Conservation (phyloP, 35 echinoderm and acorn worm genomes). For the Amphiura filiformis region DNA sequence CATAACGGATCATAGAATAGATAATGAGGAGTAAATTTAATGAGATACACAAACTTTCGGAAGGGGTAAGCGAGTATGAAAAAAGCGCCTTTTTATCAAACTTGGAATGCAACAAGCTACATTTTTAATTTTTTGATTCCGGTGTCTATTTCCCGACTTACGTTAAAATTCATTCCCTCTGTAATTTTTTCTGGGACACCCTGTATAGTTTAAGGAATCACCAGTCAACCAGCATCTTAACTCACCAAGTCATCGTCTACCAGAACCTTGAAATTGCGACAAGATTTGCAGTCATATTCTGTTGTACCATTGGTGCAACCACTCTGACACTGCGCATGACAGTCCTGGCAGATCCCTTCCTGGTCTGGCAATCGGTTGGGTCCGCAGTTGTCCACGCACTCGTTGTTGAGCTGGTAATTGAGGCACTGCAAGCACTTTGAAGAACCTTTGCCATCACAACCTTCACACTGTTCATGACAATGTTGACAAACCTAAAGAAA, state of each 20-base stretch:
- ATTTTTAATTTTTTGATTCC: no score
- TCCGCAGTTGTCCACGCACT: slow-evolving; percentile 41
- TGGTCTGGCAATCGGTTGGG: slow-evolving; percentile 29
- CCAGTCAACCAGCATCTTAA: no score
- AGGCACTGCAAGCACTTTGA: slow-evolving; percentile 39
- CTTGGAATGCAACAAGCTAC: no score
- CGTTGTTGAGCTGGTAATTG: slow-evolving; percentile 16
- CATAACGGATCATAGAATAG: no score
- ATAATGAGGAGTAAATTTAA: no score
- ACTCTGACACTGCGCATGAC: slow-evolving; percentile 22
- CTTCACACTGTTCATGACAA: slow-evolving; percentile 55
- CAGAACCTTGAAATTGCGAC: slow-evolving; percentile 20
- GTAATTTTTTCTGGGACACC: no score
- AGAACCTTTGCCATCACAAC: slow-evolving; percentile 47
- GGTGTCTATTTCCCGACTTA: no score
- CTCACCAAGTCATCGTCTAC: slow-evolving; percentile 14
- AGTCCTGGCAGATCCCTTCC: slow-evolving; percentile 20
- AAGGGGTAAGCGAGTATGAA: no score
- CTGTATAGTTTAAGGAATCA: no score
- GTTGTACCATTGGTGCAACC: slow-evolving; percentile 21
- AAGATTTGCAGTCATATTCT: slow-evolving; percentile 5
- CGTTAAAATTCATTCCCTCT: no score
- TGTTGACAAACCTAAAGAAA: slow-evolving; percentile 57
- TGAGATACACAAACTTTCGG: no score
- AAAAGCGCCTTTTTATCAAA: no score